Base-by-base conservation (phyloP, 2,113 vertebrate genomes). In the Lasiurus borealis region DNA sequence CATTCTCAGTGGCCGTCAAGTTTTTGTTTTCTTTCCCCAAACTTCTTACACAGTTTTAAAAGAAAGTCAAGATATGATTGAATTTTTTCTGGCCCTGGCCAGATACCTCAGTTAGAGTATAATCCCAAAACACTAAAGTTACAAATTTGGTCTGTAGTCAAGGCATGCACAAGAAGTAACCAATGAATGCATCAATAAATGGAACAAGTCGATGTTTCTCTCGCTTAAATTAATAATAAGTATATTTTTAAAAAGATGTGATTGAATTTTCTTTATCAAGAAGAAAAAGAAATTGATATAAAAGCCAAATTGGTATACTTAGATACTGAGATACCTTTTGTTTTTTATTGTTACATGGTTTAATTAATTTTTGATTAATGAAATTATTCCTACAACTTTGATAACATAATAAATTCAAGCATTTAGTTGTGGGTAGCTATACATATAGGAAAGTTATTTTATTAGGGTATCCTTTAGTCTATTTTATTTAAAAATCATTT, bases 361-460 rank as follows among this genome's bases (percentile, higher is more conserved):
- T 64, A 44, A 91, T 94, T 73, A 16, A 3, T n/a, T 94, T 95
- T 91, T 91, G 25, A 77, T 88, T 81, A 87, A 71, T 54, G 77
- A 88, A 84, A 44, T 88, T 84, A 81, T 80, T 6, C 62, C 27
- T 88, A 92, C 14, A 29, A 34, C 34, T 92, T 3, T 85, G 19
- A 87, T 48, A 87, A 57, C 5, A 64, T 87, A 54, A 78, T 72
- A 90, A 83, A 50, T 82, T 86, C 34, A 95, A 94, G 89, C 34
- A 6, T 73, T 59, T 76, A 78, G 62, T 77, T 57, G 7, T 85
- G 44, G 88, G 94, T 68, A 91, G 6, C 9, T 9, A 52, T 66
- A 62, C 34, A 44, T 59, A 18, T 80, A 85, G 44, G 34, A 31
- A 91, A 18, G 10, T 71, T 69, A 36, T 90, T 84, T 77, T 80